phyloP scores from a whole-genome alignment of 1,140 invertebrate genomes.

The Bombus pascuorum region DNA sequence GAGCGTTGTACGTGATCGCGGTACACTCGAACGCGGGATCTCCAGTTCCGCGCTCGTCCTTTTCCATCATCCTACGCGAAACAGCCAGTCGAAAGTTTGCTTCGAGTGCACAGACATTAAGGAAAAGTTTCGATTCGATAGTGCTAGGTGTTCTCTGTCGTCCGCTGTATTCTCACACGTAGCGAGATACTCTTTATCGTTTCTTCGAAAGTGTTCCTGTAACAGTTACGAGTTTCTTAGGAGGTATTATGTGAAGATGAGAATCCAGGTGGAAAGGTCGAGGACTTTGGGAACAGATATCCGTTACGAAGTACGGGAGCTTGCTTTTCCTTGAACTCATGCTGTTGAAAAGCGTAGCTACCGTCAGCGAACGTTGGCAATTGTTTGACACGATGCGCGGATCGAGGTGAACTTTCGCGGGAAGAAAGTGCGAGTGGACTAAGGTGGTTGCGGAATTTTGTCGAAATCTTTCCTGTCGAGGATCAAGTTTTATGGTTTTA shows the following conservation, averaged over 20 bases:
- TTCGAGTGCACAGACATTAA: too few species aligned
- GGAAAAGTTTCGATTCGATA: constrained; percentile 14
- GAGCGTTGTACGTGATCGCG: background rate
- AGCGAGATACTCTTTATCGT: background rate
- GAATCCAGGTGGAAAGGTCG: background rate
- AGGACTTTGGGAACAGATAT: background rate
- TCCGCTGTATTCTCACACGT: background rate
- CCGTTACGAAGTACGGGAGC: background rate
- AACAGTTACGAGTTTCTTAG: background rate
- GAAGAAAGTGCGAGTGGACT: constrained; percentile 18
- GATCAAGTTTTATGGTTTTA: background rate
- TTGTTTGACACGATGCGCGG: constrained; percentile 5
- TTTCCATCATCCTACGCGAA: background rate
- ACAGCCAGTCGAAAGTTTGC: background rate
- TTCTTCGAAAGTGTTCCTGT: background rate
- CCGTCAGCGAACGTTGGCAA: background rate
- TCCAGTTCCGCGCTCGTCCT: background rate
- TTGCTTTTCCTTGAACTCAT: too few species aligned
- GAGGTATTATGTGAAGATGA: constrained; percentile 1
- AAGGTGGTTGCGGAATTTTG: constrained; percentile 5
- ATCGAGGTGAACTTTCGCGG: constrained; percentile 35
- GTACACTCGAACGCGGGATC: background rate
- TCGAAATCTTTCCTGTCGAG: background rate
- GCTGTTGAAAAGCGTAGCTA: background rate
- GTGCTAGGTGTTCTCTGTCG: background rate